Base-by-base conservation (phyloP, 2,888 invertebrate genomes). In the Torymus tubicola region DNA sequence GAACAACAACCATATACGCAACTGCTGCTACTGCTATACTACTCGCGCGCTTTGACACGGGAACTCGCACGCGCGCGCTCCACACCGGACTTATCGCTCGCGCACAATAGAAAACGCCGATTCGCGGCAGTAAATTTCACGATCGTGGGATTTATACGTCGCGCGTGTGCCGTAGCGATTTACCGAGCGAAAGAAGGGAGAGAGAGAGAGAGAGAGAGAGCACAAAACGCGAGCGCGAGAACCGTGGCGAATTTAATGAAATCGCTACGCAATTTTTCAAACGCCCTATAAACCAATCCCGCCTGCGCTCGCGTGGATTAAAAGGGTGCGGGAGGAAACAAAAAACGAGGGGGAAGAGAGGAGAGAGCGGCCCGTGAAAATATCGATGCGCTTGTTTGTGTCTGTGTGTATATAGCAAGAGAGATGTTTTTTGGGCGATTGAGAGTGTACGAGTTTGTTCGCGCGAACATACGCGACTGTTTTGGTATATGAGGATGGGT, bases 71-170 rank as follows among this genome's bases (percentile, higher is more conserved):
- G 65, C 74, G 63, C 78, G 65, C 61, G 79, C 58, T 61, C 58
- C 58, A 65, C 67, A 65, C 67, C 64, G 81, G 73, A 76, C 73
- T 75, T 69, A 76, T 42, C 77, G 71, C 76, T 21, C 64, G 16
- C 67, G 58, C 78, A 83, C 85, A 86, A 86, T 85, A 82, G 86
- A 84, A 86, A 81, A 86, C 82, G 42, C 78, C 82, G 84, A 85
- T 85, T 86, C 85, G 80, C 68, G 86, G 83, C 84, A 83, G 84
- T 88, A 86, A 86, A 87, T 88, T 87, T 85, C 82, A 82, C 85
- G 84, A 86, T 86, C 84, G 87, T 83, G 83, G 85, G 87, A 89
- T 87, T 89, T 87, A 85, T 78, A 80, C 64, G 74, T 61, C 61
- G 78, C 61, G 76, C 52, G 58, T 60, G 77, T 65, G 53, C 67